phyloP scores from a whole-genome alignment of 64 coral and sea anemone genomes.

The Porites australiensis region DNA sequence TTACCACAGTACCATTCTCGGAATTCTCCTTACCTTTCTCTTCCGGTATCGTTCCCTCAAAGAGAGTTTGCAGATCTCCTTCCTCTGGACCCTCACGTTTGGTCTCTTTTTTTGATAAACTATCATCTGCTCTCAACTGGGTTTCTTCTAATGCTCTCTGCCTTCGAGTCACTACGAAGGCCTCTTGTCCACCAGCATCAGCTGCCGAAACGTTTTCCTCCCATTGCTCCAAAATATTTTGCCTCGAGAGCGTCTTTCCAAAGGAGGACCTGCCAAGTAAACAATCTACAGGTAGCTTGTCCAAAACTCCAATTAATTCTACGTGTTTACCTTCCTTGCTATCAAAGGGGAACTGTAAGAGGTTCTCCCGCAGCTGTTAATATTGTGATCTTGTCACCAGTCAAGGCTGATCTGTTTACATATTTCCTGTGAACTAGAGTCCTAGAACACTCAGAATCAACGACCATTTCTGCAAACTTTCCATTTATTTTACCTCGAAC shows the following conservation, averaged over 20 bases:
- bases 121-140: constrained; percentile 14
- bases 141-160: background rate
- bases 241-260: background rate
- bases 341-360: constrained; percentile 75
- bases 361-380: constrained; percentile 46
- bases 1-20: too few species aligned
- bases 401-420: background rate
- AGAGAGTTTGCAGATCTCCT: background rate
- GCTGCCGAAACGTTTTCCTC: background rate
- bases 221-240: constrained; percentile 26
- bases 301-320: constrained; percentile 68
- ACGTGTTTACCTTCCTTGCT: constrained; percentile 72
- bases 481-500: too few species aligned
- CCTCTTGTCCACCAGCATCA: background rate
- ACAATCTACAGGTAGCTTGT: constrained; percentile 48
- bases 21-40: too few species aligned
- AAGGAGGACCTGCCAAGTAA: constrained; percentile 14
- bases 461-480: too few species aligned
- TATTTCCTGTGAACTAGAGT: constrained; percentile 6
- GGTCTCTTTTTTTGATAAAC: background rate
- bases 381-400: background rate
- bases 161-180: background rate
- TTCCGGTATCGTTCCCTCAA: background rate
- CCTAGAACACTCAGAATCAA: constrained; percentile 22
- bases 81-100: background rate